Evolutionary conservation across 2,113 vertebrate genomes (phyloP), one percentile per base, ranked within the genome.

Genomic region (Anoplopoma fimbria): DNA sequence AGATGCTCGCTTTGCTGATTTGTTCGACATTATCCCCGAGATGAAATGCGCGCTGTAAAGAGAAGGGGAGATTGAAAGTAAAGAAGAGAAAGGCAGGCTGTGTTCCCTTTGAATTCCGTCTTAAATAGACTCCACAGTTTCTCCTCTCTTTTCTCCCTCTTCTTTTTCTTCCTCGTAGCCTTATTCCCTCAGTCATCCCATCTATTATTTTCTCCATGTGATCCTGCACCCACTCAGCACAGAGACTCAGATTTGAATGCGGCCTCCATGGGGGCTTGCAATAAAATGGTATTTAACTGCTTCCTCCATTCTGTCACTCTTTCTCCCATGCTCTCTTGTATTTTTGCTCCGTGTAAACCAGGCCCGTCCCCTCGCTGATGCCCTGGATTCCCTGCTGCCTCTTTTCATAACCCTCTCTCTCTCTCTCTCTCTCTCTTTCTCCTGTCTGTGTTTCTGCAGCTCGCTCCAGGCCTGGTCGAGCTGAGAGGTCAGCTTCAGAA

Each of bases 221-320:
- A 91, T 88, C 79, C 70, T 69, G 79, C 77, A 86, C 82, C 86
- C 80, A 82, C 83, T 91, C 91, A 75, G 83, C 82, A 70, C 69
- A 63, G 77, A 87, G 83, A 68, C 80, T 74, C 77, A 74, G 77
- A 70, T 91, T 84, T 86, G 73, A 91, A 90, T 89, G 81, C 49
- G 72, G 72, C 83, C 89, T 91, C 91, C 91, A 80, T 69, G 7
- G 92, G 87, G 88, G 81, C 61, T 91, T 83, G 87, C 84, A 91
- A 87, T 92, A 90, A 94, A 93, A 93, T 88, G 78, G 90, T 92
- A 92, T 94, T 94, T 94, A 95, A 93, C 89, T 67, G 85, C 86
- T 79, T 84, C 69, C 81, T 78, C 72, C 58, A 45, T 77, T 82
- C 82, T 85, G 80, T 83, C 53, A 2, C 69, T 73, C 36, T n/a